Conservation (phyloP, 2,888 invertebrate genomes). For the Zygaena filipendulae region DNA sequence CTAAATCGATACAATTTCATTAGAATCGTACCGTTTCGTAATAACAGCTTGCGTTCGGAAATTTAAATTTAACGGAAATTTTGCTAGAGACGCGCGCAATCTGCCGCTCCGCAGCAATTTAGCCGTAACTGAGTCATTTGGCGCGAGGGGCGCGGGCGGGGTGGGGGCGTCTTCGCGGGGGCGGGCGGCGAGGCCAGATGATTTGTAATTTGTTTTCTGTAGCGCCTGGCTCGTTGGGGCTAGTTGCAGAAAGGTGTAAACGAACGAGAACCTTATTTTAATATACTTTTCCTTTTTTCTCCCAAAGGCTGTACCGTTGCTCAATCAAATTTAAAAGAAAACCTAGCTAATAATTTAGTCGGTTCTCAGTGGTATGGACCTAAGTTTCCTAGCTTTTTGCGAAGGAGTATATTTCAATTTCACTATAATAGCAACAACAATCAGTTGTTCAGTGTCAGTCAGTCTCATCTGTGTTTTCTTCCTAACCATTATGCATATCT, state of each 20-base stretch:
- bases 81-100: constrained; percentile 45
- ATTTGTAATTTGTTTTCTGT: constrained; percentile 68
- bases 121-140: constrained; percentile 64
- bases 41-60: constrained; percentile 38
- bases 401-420: no score
- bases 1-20: constrained; percentile 46
- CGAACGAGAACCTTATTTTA: no score
- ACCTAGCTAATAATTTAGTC: no score
- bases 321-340: no score
- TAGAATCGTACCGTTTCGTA: constrained; percentile 30
- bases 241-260: constrained; percentile 17
- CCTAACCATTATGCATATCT: no score
- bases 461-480: no score
- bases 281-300: not conserved
- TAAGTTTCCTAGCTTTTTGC: no score
- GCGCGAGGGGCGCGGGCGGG: constrained; percentile 23
- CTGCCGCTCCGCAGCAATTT: constrained; percentile 51
- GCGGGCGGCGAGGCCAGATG: constrained; percentile 45
- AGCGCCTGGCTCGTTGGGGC: constrained; percentile 31
- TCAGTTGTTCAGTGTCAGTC: no score
- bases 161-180: constrained; percentile 36
- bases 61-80: constrained; percentile 59
- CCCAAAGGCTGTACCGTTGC: not conserved
- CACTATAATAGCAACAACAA: no score
- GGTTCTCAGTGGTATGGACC: no score